Percentiles rank a stretch among this genome's conserved stretches.
These are phyloP conservation scores for Ypsolopha sequella DNA, from an alignment of 2,888 invertebrate genomes.

Conservation along the genomic window DNA sequence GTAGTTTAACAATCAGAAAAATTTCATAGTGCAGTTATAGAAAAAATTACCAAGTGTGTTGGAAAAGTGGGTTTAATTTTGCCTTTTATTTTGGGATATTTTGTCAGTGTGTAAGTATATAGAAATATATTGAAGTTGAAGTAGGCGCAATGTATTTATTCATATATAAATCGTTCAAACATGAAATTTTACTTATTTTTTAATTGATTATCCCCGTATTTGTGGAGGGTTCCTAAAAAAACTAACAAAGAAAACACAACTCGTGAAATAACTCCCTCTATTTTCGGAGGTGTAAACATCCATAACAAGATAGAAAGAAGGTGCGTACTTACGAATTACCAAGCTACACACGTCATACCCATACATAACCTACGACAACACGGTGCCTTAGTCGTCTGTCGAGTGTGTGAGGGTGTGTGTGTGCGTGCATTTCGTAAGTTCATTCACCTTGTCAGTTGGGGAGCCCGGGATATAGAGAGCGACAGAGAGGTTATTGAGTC, in stretches of 20 bases:
- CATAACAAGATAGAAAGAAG: background rate
- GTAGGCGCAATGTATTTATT: too few relatives aligned
- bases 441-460: slow-evolving; percentile 66
- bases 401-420: slow-evolving; percentile 18
- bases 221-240: background rate
- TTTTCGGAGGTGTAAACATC: background rate
- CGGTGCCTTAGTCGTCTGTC: background rate
- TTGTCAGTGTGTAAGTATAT: too few relatives aligned
- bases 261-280: background rate
- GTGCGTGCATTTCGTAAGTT: slow-evolving; percentile 66
- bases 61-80: too few relatives aligned
- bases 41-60: too few relatives aligned
- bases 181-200: too few relatives aligned
- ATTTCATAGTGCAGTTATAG: too few relatives aligned
- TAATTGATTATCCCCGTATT: background rate
- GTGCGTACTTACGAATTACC: background rate
- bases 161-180: too few relatives aligned
- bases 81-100: too few relatives aligned
- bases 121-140: too few relatives aligned
- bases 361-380: slow-evolving; percentile 2
- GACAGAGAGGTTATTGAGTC: slow-evolving; percentile 20
- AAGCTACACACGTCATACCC: background rate
- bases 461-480: slow-evolving; percentile 44
- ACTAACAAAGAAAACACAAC: background rate
- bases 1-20: too few relatives aligned